phyloP scores from a whole-genome alignment of 2,113 vertebrate genomes.

The Strigops habroptila region DNA sequence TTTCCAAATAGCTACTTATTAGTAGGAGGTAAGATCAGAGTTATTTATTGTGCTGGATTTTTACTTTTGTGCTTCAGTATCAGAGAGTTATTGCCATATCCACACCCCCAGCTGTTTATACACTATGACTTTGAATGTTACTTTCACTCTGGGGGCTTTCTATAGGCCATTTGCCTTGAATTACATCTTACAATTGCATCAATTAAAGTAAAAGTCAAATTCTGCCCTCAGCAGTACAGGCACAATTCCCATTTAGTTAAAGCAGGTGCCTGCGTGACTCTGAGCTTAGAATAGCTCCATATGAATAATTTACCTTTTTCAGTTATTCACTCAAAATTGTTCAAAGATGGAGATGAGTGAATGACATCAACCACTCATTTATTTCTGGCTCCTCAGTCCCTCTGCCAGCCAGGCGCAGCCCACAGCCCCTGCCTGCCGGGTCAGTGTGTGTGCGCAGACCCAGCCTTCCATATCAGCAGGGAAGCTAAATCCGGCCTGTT shows the following conservation, averaged over 20 bases:
- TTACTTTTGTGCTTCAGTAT: slow-evolving; percentile 7
- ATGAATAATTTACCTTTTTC: slow-evolving; percentile 60
- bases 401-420: not conserved
- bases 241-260: slow-evolving; percentile 39
- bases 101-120: not conserved
- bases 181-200: slow-evolving; percentile 27
- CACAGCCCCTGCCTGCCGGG: not conserved
- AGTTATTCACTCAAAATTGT: slow-evolving; percentile 34
- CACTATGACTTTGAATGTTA: not conserved
- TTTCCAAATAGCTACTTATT: slow-evolving; percentile 98
- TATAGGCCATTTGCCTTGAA: slow-evolving; percentile 32
- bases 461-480: not conserved
- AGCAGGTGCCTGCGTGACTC: slow-evolving; percentile 41
- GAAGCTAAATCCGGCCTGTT: not conserved
- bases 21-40: slow-evolving; percentile 90
- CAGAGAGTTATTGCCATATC: not conserved
- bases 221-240: slow-evolving; percentile 37
- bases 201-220: slow-evolving; percentile 65
- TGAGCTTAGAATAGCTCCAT: slow-evolving; percentile 48
- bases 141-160: slow-evolving; percentile 21
- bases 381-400: not conserved
- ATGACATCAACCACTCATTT: slow-evolving; percentile 20
- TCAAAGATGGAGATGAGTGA: slow-evolving; percentile 38
- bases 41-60: slow-evolving; percentile 12
- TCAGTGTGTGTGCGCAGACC: not conserved